Evolutionary conservation across 2,113 vertebrate species (phyloP), one percentile per base, ranked within the genome.

Genomic region (Porphyrio hochstetteri): DNA sequence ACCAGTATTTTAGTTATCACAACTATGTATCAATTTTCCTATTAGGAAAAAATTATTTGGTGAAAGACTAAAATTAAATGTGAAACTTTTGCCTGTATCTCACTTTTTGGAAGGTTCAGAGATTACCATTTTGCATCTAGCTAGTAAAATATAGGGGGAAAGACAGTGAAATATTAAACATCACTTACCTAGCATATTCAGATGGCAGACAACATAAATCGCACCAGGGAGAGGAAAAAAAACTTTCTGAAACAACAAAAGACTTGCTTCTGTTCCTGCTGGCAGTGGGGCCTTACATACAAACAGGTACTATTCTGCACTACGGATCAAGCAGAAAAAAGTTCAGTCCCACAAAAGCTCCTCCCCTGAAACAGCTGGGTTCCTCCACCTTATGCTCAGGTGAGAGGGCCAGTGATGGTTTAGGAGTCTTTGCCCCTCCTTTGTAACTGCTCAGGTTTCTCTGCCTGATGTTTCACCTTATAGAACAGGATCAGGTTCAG

Each of bases 151-250:
- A n/a, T 5, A 40, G 28, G 11, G 2, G 7, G 2, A 8, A 6
- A 35, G 76, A 80, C 38, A 82, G 55, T 91, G 64, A 97, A 95
- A 90, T 53, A 86, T 64, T 86, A 83, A 94, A 94, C 60, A n/a
- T 18, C 24, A 61, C 56, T 86, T 93, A 52, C 55, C 33, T 55
- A 55, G 33, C 38, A 52, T 18, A 19, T 42, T 92, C 50, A 40
- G 79, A 71, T 36, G 42, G 33, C 29, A 83, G 64, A 55, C 21
- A 90, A 74, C 38, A 76, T 16, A 59, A 83, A 65, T 19, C 29
- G 25, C 23, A 79, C 11, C 36, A 69, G 78, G 52, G 92, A 76
- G 46, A 38, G 23, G 20, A 18, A 27, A 40, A 64, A 92, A 76
- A 60, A 8, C 28, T 72, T 57, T 52, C 71, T 63, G 70, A 78